Percentiles rank a stretch among this genome's conserved stretches.
Conservation (phyloP, 2,113 vertebrate species). For the Ascaphus truei region DNA sequence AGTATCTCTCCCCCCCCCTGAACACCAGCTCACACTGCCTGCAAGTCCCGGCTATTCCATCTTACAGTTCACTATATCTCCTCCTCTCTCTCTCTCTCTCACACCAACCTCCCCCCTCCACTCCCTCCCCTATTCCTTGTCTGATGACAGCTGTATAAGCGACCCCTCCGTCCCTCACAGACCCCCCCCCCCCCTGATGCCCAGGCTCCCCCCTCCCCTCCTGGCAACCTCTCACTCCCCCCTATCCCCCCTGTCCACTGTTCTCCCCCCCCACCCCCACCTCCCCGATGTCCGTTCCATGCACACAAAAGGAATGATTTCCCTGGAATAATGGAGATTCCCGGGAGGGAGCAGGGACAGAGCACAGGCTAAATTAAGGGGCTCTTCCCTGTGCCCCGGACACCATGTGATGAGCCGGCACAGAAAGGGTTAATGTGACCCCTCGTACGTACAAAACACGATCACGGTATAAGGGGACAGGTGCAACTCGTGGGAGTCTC, state of each 20-base stretch:
- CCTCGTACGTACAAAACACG: not conserved
- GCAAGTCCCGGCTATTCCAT: conserved; percentile 30
- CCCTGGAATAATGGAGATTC: conserved; percentile 36
- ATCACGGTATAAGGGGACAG: conserved; percentile 28
- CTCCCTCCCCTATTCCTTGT: conserved; percentile 32
- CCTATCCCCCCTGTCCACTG: conserved; percentile 8
- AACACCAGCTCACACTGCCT: conserved; percentile 20
- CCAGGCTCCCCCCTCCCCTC: conserved; percentile 2
- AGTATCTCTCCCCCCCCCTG: conserved; percentile 30
- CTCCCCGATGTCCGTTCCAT: conserved; percentile 33
- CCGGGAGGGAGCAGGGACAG: conserved; percentile 32
- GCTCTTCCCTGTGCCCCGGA: conserved; percentile 14
- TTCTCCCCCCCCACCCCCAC: conserved; percentile 6
- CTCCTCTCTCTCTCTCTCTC: conserved; percentile 14
- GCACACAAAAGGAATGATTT: conserved; percentile 37
- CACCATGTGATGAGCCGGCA: not conserved
- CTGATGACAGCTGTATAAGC: conserved; percentile 37
- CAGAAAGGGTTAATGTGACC: not conserved
- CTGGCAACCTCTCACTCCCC: not conserved
- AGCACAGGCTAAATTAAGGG: conserved; percentile 34
- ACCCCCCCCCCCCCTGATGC: conserved; percentile 19
- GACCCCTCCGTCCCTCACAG: conserved; percentile 34
- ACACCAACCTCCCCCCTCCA: too few species aligned
- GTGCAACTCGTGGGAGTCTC: conserved; percentile 25
- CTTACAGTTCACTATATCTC: conserved; percentile 34